phyloP scores from a whole-genome alignment of 2,113 vertebrate species.

The Condylura cristata region DNA sequence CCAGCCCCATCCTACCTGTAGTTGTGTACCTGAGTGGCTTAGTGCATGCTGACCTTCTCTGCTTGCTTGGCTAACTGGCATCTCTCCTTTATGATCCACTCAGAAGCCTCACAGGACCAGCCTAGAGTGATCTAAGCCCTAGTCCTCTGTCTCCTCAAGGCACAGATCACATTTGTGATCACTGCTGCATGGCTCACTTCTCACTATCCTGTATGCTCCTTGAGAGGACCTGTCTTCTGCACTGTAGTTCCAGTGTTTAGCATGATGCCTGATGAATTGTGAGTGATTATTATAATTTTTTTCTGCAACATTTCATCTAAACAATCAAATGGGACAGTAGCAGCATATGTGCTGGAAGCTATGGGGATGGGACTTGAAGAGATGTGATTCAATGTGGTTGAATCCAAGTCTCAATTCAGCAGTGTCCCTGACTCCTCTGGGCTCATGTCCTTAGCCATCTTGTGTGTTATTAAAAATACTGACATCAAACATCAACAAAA shows the following conservation, averaged over 20 bases:
- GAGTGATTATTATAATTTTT: background rate
- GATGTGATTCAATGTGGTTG: slow-evolving; percentile 17
- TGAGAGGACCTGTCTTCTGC: background rate
- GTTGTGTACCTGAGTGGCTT: background rate
- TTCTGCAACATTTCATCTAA: background rate
- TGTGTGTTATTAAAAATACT: background rate
- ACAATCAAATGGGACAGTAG: background rate
- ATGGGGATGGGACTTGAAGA: background rate
- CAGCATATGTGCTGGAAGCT: background rate
- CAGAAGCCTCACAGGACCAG: background rate
- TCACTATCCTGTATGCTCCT: background rate
- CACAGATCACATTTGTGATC: background rate
- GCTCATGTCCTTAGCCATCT: background rate
- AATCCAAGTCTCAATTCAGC: slow-evolving; percentile 22
- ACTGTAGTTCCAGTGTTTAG: background rate
- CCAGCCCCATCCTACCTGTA: background rate
- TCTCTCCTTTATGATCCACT: background rate
- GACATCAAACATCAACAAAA: background rate
- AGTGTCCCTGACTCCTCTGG: background rate
- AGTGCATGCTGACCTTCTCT: background rate
- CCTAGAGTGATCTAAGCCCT: background rate
- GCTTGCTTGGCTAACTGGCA: background rate
- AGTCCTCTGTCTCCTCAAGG: background rate
- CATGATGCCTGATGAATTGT: background rate
- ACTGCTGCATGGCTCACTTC: background rate